Percentiles rank a stretch among this genome's conserved stretches.
phyloP scores from a whole-genome alignment of 2,888 invertebrate genomes.

The Nipponacmea schrenckii region DNA sequence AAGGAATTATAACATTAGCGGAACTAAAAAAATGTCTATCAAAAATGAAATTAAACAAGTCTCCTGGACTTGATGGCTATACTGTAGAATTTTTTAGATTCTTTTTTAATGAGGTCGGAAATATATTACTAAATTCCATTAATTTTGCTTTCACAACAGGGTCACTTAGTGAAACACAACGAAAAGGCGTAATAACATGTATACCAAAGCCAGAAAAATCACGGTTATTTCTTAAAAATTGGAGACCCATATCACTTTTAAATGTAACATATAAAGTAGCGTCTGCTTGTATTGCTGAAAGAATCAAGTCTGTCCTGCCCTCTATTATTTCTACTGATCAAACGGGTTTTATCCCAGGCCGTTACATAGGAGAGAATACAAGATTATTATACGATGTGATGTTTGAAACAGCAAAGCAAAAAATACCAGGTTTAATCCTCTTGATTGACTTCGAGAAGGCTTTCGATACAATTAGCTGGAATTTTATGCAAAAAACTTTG shows the following conservation, averaged over 20 bases:
- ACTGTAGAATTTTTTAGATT: conserved; percentile 14
- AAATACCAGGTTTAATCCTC: conserved; percentile 1
- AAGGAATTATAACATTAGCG: too few species aligned
- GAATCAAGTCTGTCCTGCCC: not conserved
- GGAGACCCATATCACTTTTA: not conserved
- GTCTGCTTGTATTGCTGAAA: not conserved
- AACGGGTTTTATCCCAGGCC: conserved; percentile 11
- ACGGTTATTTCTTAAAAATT: not conserved
- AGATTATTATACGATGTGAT: not conserved
- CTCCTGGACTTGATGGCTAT: conserved; percentile 12
- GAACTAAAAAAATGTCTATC: too few species aligned
- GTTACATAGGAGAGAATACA: conserved; percentile 18
- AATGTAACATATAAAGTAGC: not conserved
- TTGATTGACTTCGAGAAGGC: conserved; percentile 10
- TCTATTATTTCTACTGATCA: not conserved
- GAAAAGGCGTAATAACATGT: conserved; percentile 10
- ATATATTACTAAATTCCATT: not conserved
- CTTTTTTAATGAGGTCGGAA: conserved; percentile 1
- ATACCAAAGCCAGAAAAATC: conserved; percentile 7
- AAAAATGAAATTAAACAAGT: conserved; percentile 7
- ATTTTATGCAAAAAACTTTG: conserved; percentile 1
- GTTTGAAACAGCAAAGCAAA: not conserved
- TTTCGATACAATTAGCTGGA: too few species aligned
- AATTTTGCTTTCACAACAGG: not conserved
- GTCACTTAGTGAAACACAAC: conserved; percentile 1